These are phyloP conservation scores for Coturnix japonica DNA, from an alignment of 2,113 vertebrate species.

Conservation along the genomic window DNA sequence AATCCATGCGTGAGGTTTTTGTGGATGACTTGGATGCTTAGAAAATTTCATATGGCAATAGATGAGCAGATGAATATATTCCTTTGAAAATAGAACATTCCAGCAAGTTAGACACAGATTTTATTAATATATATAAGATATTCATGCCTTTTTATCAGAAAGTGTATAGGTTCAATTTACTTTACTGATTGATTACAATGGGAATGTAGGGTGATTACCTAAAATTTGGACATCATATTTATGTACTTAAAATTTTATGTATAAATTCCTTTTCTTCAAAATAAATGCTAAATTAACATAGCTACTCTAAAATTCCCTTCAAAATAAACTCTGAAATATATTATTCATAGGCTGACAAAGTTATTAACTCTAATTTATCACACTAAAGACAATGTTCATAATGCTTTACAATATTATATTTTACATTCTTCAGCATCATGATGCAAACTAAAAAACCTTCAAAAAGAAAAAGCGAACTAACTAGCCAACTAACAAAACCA, in stretches of 20 bases:
- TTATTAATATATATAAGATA: background rate
- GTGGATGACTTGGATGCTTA: background rate
- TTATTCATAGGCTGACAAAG: background rate
- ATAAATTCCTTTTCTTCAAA: background rate
- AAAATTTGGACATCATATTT: background rate
- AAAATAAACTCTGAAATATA: background rate
- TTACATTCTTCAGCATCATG: background rate
- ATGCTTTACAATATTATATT: background rate
- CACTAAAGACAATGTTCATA: background rate
- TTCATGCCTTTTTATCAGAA: background rate
- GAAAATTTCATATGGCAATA: background rate
- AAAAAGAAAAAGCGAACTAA: background rate
- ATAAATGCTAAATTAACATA: background rate
- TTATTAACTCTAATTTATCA: background rate
- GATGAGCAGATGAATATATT: background rate
- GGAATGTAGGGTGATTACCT: background rate
- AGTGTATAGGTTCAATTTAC: background rate
- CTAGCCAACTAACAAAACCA: rapidly evolving
- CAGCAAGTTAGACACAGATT: background rate
- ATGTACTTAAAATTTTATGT: background rate
- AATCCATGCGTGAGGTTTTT: background rate
- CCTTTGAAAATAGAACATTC: background rate
- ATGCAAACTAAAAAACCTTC: background rate
- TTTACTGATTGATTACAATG: background rate
- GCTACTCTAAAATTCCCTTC: background rate